phyloP scores from a whole-genome alignment of 1,140 invertebrate genomes.

The Leptonema lineaticorne region DNA sequence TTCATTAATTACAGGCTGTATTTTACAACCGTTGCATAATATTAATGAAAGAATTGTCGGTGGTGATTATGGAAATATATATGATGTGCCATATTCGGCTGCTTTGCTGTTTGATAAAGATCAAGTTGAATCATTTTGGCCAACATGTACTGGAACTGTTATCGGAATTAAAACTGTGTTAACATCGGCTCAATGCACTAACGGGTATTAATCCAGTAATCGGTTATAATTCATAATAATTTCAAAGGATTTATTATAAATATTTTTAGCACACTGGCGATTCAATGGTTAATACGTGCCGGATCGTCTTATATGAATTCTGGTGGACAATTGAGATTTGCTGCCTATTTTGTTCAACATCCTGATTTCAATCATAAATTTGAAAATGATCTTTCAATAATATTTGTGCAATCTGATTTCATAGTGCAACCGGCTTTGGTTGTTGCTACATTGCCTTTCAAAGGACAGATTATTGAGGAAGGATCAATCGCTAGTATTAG shows the following conservation, averaged over 20 bases:
- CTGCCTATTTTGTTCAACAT: constrained; percentile 24
- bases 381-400: constrained; percentile 30
- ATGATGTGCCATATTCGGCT: background rate
- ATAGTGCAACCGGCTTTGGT: constrained; percentile 6
- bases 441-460: constrained; percentile 18
- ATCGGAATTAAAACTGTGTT: constrained; percentile 44
- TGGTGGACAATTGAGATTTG: constrained; percentile 25
- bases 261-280: constrained; percentile 10
- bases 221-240: background rate
- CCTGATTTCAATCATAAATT: constrained; percentile 16
- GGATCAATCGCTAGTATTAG: constrained; percentile 45
- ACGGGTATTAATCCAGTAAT: constrained; percentile 35
- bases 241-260: too few species aligned
- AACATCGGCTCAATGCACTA: constrained; percentile 50
- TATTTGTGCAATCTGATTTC: constrained; percentile 6
- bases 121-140: constrained; percentile 7
- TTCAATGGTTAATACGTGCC: constrained; percentile 31
- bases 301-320: constrained; percentile 25
- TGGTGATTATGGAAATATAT: background rate
- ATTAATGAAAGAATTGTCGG: background rate
- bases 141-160: constrained; percentile 47
- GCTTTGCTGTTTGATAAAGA: background rate
- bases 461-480: constrained; percentile 37
- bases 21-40: too few species aligned
- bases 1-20: too few species aligned